A percentile compares a stretch with the other conserved stretches of the same genome.
These are phyloP conservation scores for Limosa lapponica DNA, from an alignment of 2,797 vertebrate genomes.

Conservation along the genomic window DNA sequence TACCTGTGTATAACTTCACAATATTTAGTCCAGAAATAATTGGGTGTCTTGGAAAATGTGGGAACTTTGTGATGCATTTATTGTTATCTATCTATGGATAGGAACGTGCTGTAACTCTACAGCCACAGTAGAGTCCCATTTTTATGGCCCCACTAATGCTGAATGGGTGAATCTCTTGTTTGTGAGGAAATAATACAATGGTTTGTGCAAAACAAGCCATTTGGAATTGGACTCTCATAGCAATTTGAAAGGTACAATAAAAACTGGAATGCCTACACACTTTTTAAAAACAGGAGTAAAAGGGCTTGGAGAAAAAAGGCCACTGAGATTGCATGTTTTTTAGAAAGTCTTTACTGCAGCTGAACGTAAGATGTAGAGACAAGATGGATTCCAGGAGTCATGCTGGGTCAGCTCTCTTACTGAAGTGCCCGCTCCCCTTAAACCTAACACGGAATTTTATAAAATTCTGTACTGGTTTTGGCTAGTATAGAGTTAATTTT, in stretches of 20 bases:
- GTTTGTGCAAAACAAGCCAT: neutral
- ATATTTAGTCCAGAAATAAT: neutral
- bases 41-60: neutral
- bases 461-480: neutral
- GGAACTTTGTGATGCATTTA: neutral
- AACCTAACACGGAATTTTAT: neutral
- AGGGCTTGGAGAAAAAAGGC: neutral
- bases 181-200: neutral
- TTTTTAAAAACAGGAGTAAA: neutral
- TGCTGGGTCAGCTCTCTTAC: neutral
- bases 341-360: neutral
- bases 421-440: neutral
- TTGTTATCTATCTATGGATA: neutral
- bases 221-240: neutral
- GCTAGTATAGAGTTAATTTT: neutral
- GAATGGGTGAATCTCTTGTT: neutral
- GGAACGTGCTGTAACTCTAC: neutral
- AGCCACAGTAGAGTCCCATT: neutral
- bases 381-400: neutral
- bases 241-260: neutral
- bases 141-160: neutral
- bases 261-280: neutral
- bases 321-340: neutral
- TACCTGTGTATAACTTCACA: neutral
- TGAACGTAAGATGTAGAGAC: neutral